Conservation (phyloP, 2,888 invertebrate genomes). For the Trichopoda pennipes region DNA sequence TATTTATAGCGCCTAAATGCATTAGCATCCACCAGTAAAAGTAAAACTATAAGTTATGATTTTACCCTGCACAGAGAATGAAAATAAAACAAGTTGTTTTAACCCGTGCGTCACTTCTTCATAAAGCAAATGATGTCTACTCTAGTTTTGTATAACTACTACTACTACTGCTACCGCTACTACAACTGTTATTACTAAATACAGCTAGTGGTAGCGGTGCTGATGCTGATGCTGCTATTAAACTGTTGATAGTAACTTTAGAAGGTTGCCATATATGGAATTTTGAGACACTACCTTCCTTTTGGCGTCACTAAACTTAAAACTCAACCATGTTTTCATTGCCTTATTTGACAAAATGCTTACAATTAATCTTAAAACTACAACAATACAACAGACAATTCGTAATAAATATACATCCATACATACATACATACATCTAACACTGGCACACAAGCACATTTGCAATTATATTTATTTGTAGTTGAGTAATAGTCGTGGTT, state of each 20-base stretch:
- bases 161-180: conserved; percentile 4
- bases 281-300: conserved; percentile 62
- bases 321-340: conserved; percentile 64
- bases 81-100: conserved; percentile 49
- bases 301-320: conserved; percentile 63
- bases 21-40: conserved; percentile 19
- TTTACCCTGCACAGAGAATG: conserved; percentile 43
- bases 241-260: conserved; percentile 56
- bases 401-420: conserved; percentile 1
- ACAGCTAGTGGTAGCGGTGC: conserved; percentile 1
- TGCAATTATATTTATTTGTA: neutral
- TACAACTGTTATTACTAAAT: neutral
- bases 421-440: too few species aligned
- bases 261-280: conserved; percentile 61
- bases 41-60: conserved; percentile 43
- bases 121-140: too few species aligned
- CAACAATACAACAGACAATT: conserved; percentile 17
- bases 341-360: conserved; percentile 68
- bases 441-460: neutral
- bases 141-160: neutral
- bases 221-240: conserved; percentile 22
- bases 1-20: conserved; percentile 40
- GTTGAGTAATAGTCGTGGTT: neutral
- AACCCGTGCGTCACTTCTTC: conserved; percentile 18
- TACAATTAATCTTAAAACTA: conserved; percentile 62